These are phyloP conservation scores for Ceratina calcarata DNA, from an alignment of 1,140 invertebrate genomes.

Conservation along the genomic window DNA sequence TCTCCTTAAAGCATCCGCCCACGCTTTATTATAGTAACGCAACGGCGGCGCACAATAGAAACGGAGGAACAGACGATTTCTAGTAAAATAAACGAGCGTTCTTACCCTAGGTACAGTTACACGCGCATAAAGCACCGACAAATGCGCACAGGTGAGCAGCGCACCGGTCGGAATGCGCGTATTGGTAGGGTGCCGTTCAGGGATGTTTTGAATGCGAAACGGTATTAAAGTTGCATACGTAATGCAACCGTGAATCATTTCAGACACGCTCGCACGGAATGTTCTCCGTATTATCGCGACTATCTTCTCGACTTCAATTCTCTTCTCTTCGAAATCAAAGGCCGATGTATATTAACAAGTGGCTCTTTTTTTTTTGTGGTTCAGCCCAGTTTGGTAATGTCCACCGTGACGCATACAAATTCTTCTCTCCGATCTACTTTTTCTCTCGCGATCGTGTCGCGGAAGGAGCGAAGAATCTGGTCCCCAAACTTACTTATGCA, in stretches of 20 bases:
- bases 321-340: background rate
- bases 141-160: background rate
- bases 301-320: too few species aligned
- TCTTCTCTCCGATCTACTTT: conserved; percentile 23
- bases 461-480: conserved; percentile 1
- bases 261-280: conserved; percentile 1
- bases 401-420: conserved; percentile 61
- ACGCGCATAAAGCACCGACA: background rate
- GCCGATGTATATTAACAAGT: background rate
- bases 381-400: conserved; percentile 68
- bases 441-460: background rate
- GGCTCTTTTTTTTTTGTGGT: conserved; percentile 15
- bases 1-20: background rate
- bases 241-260: conserved; percentile 36
- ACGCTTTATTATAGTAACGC: background rate
- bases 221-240: conserved; percentile 44
- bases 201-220: conserved; percentile 42
- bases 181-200: conserved; percentile 36
- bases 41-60: background rate
- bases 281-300: background rate
- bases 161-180: background rate
- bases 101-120: conserved; percentile 4
- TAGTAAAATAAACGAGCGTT: too few species aligned
- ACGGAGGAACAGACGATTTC: background rate
- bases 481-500: background rate